phyloP scores from a whole-genome alignment of 64 coral and sea anemone species.

The Orbicella faveolata region DNA sequence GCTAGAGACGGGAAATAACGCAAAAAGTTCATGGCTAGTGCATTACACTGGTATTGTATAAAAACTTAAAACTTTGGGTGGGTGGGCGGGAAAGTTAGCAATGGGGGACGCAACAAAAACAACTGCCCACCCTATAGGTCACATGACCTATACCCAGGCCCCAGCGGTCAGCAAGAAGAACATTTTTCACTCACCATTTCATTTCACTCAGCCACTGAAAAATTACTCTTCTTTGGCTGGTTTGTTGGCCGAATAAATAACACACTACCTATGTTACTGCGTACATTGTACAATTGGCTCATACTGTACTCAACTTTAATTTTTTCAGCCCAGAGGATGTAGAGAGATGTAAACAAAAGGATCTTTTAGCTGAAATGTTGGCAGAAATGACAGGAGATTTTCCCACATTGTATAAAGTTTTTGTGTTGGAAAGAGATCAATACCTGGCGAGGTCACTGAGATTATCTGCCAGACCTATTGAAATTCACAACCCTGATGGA shows the following conservation, averaged over 20 bases:
- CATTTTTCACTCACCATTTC: too few relatives aligned
- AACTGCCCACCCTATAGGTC: too few relatives aligned
- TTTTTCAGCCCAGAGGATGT: slow-evolving; percentile 86
- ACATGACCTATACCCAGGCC: too few relatives aligned
- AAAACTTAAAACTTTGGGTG: too few relatives aligned
- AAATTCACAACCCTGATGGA: slow-evolving; percentile 76
- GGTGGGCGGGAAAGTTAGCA: too few relatives aligned
- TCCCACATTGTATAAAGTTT: slow-evolving; percentile 89
- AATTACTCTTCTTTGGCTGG: not conserved
- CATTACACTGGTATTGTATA: too few relatives aligned
- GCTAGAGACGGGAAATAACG: too few relatives aligned
- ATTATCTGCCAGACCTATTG: slow-evolving; percentile 73
- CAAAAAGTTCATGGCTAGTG: too few relatives aligned
- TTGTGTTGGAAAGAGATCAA: slow-evolving; percentile 88
- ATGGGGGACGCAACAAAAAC: too few relatives aligned
- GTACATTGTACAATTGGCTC: not conserved
- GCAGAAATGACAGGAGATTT: slow-evolving; percentile 99
- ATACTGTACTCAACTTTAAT: not conserved
- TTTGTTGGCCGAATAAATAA: not conserved
- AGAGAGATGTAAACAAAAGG: slow-evolving; percentile 98
- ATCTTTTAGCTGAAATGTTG: slow-evolving; percentile 97
- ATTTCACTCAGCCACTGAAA: too few relatives aligned
- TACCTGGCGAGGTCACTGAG: slow-evolving; percentile 80
- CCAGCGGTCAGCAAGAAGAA: too few relatives aligned
- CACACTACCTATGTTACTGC: not conserved